Evolutionary conservation across 2,888 invertebrate genomes (phyloP).

Genomic region (Lamellibrachia satsuma): DNA sequence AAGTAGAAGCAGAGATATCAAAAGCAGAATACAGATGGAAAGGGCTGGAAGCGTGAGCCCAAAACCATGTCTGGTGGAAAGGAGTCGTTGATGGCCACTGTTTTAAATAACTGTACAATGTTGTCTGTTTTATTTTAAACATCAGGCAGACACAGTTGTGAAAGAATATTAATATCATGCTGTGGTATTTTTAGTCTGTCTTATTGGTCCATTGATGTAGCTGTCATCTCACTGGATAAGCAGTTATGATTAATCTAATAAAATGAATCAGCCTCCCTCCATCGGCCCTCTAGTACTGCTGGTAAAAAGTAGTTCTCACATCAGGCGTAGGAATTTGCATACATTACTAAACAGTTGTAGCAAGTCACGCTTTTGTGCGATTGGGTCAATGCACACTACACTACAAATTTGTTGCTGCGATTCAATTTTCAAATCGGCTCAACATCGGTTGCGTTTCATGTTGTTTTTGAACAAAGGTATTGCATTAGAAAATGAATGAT

Average conservation of each 20-base stretch:
- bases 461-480: too few species aligned
- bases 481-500: too few species aligned
- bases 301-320: not conserved
- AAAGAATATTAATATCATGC: not conserved
- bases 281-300: not conserved
- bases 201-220: not conserved
- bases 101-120: too few species aligned
- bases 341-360: not conserved
- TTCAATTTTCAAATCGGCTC: too few species aligned
- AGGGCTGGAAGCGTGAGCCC: too few species aligned
- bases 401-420: too few species aligned
- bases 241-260: not conserved
- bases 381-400: not conserved
- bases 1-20: too few species aligned
- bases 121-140: too few species aligned
- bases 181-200: not conserved
- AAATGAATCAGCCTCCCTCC: not conserved
- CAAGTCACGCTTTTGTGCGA: not conserved
- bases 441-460: too few species aligned
- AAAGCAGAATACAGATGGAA: too few species aligned
- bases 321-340: not conserved
- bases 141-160: not conserved
- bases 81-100: too few species aligned
- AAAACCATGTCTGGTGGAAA: too few species aligned
- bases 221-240: not conserved